Evolutionary conservation across 23 tunicate genomes (phyloP).

Genomic region (Halocynthia aurantium): DNA sequence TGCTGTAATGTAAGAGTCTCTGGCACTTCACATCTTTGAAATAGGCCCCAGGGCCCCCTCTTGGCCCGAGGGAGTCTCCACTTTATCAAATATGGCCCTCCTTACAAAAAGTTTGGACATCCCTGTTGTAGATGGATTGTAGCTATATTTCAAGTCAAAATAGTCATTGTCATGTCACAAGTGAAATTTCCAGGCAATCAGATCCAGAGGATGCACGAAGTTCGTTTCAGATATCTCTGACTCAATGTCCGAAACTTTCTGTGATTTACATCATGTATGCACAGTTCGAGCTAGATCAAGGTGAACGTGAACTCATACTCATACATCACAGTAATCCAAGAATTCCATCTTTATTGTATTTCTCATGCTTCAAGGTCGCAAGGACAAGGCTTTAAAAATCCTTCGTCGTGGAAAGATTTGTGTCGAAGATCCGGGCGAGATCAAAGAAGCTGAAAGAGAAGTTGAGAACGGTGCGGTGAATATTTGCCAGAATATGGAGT

Average conservation of each 20-base stretch:
- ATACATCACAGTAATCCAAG: too few species aligned
- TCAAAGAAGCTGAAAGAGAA: slow-evolving; percentile 1
- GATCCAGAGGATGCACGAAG: slow-evolving; percentile 4
- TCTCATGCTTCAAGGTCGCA: neutral
- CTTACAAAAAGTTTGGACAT: too few species aligned
- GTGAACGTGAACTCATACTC: too few species aligned
- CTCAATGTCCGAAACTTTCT: neutral
- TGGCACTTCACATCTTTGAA: too few species aligned
- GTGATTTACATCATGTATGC: slow-evolving; percentile 16
- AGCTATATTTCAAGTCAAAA: too few species aligned
- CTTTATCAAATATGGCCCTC: too few species aligned
- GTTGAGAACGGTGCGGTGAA: neutral
- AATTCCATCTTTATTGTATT: too few species aligned
- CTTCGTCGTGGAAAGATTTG: neutral
- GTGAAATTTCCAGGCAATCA: neutral
- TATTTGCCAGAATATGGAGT: neutral
- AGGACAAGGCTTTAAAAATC: neutral
- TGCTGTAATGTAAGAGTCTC: too few species aligned
- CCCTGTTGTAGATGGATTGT: too few species aligned
- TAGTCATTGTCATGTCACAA: neutral
- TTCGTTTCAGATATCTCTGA: slow-evolving; percentile 8
- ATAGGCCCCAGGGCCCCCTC: too few species aligned
- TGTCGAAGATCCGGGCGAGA: neutral
- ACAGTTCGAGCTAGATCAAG: slow-evolving; percentile 10
- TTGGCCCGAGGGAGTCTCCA: too few species aligned